Conservation (phyloP, 2,888 invertebrate species). For the Drosophila borealis region DNA sequence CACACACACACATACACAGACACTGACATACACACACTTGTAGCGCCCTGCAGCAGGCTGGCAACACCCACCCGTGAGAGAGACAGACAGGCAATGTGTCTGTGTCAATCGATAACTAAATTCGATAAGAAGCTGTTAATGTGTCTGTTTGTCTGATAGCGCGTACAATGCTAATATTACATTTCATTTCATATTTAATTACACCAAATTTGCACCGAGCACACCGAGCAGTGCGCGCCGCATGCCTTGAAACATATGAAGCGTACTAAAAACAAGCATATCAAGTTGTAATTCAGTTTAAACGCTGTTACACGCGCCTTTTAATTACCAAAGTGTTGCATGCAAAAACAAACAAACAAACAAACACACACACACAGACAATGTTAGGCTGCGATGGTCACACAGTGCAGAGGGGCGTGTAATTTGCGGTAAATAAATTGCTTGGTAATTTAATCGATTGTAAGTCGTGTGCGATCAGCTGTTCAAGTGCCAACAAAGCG, state of each 20-base stretch:
- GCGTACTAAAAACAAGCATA: constrained; percentile 31
- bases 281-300: constrained; percentile 29
- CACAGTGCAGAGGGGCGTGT: constrained; percentile 32
- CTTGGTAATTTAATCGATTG: constrained; percentile 48
- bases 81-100: constrained; percentile 7
- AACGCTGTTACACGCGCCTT: constrained; percentile 14
- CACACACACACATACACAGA: neutral
- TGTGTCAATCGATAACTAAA: constrained; percentile 44
- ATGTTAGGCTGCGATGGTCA: constrained; percentile 35
- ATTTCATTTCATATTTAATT: constrained; percentile 45
- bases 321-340: constrained; percentile 14
- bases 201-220: constrained; percentile 11
- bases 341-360: neutral
- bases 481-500: constrained; percentile 30
- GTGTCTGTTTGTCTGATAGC: constrained; percentile 15
- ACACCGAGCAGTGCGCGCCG: neutral
- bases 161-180: constrained; percentile 18
- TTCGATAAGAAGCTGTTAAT: constrained; percentile 37
- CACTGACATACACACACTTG: constrained; percentile 1
- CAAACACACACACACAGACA: constrained; percentile 10
- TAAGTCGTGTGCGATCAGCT: constrained; percentile 44
- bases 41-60: constrained; percentile 14
- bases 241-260: constrained; percentile 32
- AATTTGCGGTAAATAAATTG: constrained; percentile 56
- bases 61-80: constrained; percentile 12